Conservation (phyloP, 1,140 invertebrate genomes). For the Calycopis cecrops region DNA sequence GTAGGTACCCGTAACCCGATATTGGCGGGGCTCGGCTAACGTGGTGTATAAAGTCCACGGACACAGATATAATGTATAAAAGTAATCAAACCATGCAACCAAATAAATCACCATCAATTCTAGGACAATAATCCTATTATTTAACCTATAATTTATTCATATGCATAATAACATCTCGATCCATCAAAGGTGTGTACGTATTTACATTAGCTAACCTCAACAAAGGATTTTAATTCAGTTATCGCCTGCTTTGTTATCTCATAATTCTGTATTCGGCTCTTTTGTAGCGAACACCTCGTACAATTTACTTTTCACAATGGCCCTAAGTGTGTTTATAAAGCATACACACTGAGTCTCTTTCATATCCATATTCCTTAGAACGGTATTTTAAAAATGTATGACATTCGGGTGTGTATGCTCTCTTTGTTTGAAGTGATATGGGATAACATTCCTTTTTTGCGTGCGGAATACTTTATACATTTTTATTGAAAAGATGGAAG, state of each 20-base stretch:
- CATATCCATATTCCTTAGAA: slow-evolving; percentile 18
- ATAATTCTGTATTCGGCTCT: slow-evolving; percentile 48
- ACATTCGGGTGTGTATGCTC: slow-evolving; percentile 9
- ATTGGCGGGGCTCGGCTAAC: no score
- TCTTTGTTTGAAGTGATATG: slow-evolving; percentile 10
- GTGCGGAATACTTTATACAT: slow-evolving; percentile 2
- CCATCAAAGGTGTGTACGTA: slow-evolving; percentile 45
- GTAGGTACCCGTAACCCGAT: no score
- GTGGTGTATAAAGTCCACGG: no score
- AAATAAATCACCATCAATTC: no score
- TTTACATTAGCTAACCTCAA: slow-evolving; percentile 43
- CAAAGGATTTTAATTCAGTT: slow-evolving; percentile 64
- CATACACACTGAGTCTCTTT: slow-evolving; percentile 17
- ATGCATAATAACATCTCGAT: slow-evolving; percentile 27
- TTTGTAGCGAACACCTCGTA: slow-evolving; percentile 40
- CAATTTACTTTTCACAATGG: slow-evolving; percentile 55
- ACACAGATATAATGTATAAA: no score
- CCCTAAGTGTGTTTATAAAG: slow-evolving; percentile 41
- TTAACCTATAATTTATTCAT: slow-evolving; percentile 31
- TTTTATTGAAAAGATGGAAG: slow-evolving; percentile 13
- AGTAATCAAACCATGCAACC: no score
- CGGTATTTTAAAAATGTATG: slow-evolving; percentile 10
- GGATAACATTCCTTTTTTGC: background rate
- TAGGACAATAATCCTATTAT: no score
- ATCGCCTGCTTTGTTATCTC: slow-evolving; percentile 48